Evolutionary conservation across 2,888 invertebrate genomes (phyloP).

Genomic region (Altica lythri): DNA sequence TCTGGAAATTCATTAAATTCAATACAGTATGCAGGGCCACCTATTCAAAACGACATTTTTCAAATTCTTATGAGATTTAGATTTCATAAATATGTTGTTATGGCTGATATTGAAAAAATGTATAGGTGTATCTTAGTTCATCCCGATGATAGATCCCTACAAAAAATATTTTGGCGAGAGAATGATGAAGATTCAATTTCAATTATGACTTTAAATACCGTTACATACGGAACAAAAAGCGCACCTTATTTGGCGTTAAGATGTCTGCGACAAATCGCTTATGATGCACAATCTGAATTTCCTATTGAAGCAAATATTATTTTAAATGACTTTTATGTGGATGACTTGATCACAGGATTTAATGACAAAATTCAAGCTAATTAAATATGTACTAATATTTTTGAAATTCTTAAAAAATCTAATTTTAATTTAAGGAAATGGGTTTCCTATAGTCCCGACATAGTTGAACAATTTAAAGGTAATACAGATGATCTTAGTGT

Average conservation of each 20-base stretch:
- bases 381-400: not conserved
- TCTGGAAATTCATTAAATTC: not conserved
- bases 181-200: not conserved
- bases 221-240: not conserved
- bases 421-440: not conserved
- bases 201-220: not conserved
- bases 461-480: not conserved
- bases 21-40: not conserved
- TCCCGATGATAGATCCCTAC: not conserved
- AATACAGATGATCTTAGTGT: not conserved
- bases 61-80: not conserved
- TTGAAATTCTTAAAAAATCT: not conserved
- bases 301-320: not conserved
- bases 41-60: not conserved
- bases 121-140: not conserved
- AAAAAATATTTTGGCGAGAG: not conserved
- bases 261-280: not conserved
- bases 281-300: not conserved
- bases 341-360: not conserved
- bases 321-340: not conserved
- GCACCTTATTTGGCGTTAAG: not conserved
- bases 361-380: not conserved
- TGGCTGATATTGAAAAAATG: not conserved
- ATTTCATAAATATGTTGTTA: not conserved
- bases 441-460: not conserved